A percentile compares a stretch with the other conserved stretches of the same genome.
Evolutionary conservation across 1,140 invertebrate species (phyloP).

Genomic region (Drosophila sp.): DNA sequence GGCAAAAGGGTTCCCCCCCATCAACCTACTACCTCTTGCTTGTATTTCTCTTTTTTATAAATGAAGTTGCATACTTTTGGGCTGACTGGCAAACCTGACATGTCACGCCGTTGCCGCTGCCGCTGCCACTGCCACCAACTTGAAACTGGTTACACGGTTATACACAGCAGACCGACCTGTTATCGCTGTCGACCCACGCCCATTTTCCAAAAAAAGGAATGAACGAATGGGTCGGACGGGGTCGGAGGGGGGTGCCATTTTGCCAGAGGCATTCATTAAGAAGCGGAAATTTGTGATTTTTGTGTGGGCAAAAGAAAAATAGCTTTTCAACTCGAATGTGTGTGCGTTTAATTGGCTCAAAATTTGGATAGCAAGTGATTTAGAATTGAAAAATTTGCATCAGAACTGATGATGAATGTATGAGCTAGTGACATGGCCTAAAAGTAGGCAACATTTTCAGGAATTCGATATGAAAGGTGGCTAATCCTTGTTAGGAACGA

Average conservation of each 20-base stretch:
- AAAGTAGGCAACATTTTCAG: too few species aligned
- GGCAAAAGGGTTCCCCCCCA: conserved; percentile 47
- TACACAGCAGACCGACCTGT: conserved; percentile 53
- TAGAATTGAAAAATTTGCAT: not conserved
- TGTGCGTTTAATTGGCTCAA: not conserved
- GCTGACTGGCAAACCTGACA: conserved; percentile 56
- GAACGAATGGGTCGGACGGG: not conserved
- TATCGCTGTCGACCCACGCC: conserved; percentile 60
- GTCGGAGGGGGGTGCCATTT: conserved; percentile 11
- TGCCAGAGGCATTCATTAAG: conserved; percentile 63
- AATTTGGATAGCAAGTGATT: not conserved
- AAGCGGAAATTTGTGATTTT: conserved; percentile 81
- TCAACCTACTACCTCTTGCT: not conserved
- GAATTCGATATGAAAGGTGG: too few species aligned
- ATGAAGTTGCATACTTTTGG: conserved; percentile 69
- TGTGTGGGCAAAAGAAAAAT: conserved; percentile 52
- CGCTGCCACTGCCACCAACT: conserved; percentile 35
- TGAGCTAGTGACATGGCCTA: too few species aligned
- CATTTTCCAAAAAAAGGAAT: conserved; percentile 1
- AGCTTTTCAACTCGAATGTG: conserved; percentile 16
- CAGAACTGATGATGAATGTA: too few species aligned
- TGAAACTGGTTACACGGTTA: conserved; percentile 40
- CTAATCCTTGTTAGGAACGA: too few species aligned
- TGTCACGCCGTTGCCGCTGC: conserved; percentile 58
- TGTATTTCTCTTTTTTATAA: conserved; percentile 62